Conservation (phyloP, 2,797 vertebrate genomes). For the Cyclopterus lumpus region DNA sequence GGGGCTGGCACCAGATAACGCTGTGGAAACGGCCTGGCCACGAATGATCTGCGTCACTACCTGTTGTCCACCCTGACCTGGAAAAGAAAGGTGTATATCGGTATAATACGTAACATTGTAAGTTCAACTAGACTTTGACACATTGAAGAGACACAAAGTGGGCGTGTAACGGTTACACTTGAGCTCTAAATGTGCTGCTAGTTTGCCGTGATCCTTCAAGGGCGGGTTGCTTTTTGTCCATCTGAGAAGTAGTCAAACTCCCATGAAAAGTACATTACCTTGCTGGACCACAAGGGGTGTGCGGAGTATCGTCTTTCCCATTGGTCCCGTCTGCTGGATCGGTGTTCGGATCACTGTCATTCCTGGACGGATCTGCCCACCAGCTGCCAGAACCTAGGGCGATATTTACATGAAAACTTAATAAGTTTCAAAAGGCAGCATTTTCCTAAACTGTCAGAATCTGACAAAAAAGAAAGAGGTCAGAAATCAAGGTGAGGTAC, state of each 20-base stretch:
- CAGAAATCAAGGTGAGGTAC: background rate
- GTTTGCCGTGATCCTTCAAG: background rate
- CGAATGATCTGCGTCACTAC: slow-evolving; percentile 96
- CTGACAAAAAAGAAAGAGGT: background rate
- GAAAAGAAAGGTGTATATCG: slow-evolving; percentile 3
- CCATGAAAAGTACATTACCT: slow-evolving; percentile 81
- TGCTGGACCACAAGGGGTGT: slow-evolving; percentile 95
- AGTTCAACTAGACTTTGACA: background rate
- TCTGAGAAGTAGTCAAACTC: background rate
- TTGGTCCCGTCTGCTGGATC: slow-evolving; percentile 87
- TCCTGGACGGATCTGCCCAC: slow-evolving; percentile 90
- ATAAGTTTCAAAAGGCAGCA: slow-evolving; percentile 8
- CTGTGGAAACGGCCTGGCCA: slow-evolving; percentile 93
- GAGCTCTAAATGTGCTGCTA: background rate
- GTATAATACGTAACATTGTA: background rate
- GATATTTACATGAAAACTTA: slow-evolving; percentile 2
- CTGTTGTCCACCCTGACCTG: slow-evolving; percentile 91
- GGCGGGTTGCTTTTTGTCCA: background rate
- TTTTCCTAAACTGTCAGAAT: background rate
- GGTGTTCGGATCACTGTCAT: slow-evolving; percentile 95
- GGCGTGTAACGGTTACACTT: background rate
- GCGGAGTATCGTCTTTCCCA: slow-evolving; percentile 93
- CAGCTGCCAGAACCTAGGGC: slow-evolving; percentile 86
- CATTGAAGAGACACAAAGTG: background rate
- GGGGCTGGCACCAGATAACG: slow-evolving; percentile 86